Evolutionary conservation across 2,888 invertebrate species (phyloP).

Genomic region (Muscina levida): DNA sequence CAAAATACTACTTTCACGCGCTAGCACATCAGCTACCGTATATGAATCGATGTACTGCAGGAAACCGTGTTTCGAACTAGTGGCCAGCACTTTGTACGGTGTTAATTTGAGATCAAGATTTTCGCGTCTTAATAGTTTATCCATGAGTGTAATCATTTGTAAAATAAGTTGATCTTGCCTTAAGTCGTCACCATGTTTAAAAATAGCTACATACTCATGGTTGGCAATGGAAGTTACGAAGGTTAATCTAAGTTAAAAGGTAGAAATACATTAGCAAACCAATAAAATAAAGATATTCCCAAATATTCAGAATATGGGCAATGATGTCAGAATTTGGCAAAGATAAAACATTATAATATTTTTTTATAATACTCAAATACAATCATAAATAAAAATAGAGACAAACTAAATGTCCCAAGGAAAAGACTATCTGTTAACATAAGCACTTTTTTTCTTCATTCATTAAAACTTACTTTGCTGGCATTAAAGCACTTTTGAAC

Average conservation of each 20-base stretch:
- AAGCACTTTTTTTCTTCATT: too few species aligned
- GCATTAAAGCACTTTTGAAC: slow-evolving; percentile 98
- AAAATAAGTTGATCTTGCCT: slow-evolving; percentile 98
- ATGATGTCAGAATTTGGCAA: too few species aligned
- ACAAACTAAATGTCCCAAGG: too few species aligned
- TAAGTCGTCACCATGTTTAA: slow-evolving; percentile 98
- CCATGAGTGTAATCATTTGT: slow-evolving; percentile 99
- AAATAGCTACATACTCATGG: slow-evolving; percentile 94
- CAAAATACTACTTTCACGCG: slow-evolving; percentile 92
- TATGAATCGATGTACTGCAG: slow-evolving; percentile 96
- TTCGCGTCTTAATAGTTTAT: slow-evolving; percentile 94
- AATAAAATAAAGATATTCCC: background rate
- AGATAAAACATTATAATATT: too few species aligned
- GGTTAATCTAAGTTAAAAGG: slow-evolving; percentile 83
- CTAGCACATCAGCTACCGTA: slow-evolving; percentile 94
- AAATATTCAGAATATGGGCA: too few species aligned
- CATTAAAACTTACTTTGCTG: slow-evolving; percentile 83
- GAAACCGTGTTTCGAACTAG: slow-evolving; percentile 97
- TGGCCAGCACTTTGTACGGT: slow-evolving; percentile 97
- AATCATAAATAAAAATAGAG: too few species aligned
- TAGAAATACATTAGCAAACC: background rate
- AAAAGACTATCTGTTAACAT: too few species aligned
- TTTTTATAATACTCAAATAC: too few species aligned
- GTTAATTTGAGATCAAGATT: slow-evolving; percentile 98
- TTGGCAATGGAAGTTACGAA: slow-evolving; percentile 88